These are phyloP conservation scores for Tetranychus cinnabarinus DNA, from an alignment of 1,140 invertebrate genomes.

Conservation along the genomic window DNA sequence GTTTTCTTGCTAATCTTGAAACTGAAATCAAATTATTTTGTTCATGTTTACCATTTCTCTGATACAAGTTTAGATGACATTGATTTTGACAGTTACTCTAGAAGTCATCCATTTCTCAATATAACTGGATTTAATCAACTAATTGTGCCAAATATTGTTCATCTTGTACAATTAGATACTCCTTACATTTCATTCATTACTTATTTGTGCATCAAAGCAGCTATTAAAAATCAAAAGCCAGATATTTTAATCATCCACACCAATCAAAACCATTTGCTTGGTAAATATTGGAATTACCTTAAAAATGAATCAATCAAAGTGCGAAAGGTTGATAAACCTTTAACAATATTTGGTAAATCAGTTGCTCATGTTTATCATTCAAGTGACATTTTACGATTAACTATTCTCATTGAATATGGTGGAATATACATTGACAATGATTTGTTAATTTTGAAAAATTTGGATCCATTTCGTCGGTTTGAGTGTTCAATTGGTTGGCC, in stretches of 20 bases:
- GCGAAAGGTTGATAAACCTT: slow-evolving; percentile 10
- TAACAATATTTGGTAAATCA: slow-evolving; percentile 14
- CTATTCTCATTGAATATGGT: slow-evolving; percentile 18
- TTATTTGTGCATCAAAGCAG: slow-evolving; percentile 17
- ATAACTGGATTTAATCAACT: slow-evolving; percentile 11
- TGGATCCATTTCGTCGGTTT: slow-evolving; percentile 20
- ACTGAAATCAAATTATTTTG: no score
- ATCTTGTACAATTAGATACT: slow-evolving; percentile 14
- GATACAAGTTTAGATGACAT: background rate
- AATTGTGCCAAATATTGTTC: slow-evolving; percentile 17
- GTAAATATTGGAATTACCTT: slow-evolving; percentile 13
- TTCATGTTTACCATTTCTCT: background rate
- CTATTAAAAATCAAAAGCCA: slow-evolving; percentile 14
- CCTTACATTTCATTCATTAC: slow-evolving; percentile 13
- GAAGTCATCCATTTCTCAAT: slow-evolving; percentile 1
- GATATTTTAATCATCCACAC: slow-evolving; percentile 16
- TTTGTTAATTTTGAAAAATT: slow-evolving; percentile 18
- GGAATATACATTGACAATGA: slow-evolving; percentile 24
- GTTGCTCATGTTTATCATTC: slow-evolving; percentile 19
- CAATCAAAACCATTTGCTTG: slow-evolving; percentile 13
- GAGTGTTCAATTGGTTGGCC: slow-evolving; percentile 23
- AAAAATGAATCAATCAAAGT: slow-evolving; percentile 10
- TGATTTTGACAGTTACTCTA: background rate
- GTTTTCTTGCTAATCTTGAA: no score
- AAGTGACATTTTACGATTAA: slow-evolving; percentile 20